phyloP scores from a whole-genome alignment of 2,113 vertebrate species.

The Urocolius indicus region DNA sequence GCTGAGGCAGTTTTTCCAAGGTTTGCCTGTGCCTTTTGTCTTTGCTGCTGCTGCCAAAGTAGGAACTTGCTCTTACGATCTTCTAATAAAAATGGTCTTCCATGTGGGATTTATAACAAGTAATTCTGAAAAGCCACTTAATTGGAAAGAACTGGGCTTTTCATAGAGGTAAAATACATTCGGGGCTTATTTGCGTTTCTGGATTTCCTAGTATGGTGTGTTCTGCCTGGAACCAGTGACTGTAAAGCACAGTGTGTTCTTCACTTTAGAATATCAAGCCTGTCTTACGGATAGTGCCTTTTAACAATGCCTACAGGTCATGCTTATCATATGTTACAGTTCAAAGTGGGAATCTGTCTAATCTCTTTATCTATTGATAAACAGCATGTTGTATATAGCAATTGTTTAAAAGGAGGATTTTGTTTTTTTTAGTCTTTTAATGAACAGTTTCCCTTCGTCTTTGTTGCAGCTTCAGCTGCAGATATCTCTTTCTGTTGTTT shows the following conservation, averaged over 20 bases:
- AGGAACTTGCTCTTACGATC: background rate
- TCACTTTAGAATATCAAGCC: background rate
- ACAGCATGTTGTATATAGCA: background rate
- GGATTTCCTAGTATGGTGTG: background rate
- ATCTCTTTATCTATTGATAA: background rate
- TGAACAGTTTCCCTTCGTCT: background rate
- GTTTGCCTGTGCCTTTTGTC: background rate
- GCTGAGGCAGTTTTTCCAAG: slow-evolving; percentile 3
- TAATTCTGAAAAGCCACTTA: slow-evolving; percentile 7
- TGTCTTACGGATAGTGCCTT: background rate
- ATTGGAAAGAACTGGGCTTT: background rate
- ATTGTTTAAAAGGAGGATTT: background rate
- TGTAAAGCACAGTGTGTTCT: background rate
- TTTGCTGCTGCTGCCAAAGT: background rate
- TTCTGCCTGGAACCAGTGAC: background rate
- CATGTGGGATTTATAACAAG: background rate
- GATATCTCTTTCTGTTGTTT: background rate
- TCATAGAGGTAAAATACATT: background rate
- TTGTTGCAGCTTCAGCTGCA: background rate
- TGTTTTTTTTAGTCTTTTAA: background rate
- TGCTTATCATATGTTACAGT: background rate
- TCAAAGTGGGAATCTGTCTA: background rate
- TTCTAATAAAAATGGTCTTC: slow-evolving; percentile 28
- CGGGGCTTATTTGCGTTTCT: background rate
- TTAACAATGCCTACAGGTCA: background rate